Conservation (phyloP, 2,888 invertebrate genomes). For the Entomobrya proxima region DNA sequence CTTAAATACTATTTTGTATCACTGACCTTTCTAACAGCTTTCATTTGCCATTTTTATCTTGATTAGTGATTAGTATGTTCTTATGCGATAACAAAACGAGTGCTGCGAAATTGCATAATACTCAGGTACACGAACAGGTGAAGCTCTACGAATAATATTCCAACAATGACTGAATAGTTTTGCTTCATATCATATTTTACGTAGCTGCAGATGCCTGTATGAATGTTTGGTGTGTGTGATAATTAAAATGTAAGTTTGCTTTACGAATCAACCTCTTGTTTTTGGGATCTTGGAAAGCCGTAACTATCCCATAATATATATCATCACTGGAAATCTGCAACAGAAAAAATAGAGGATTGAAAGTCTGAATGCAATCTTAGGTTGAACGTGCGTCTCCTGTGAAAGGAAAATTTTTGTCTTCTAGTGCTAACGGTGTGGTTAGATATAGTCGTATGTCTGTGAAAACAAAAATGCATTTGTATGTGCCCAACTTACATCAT, state of each 20-base stretch:
- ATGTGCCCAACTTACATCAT: neutral
- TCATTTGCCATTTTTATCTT: no score
- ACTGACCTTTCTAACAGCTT: no score
- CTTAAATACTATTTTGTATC: no score
- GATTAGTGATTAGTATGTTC: no score
- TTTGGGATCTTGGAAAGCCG: constrained; percentile 2
- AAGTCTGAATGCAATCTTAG: neutral
- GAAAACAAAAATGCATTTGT: neutral
- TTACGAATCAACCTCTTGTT: no score
- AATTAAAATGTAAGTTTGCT: no score
- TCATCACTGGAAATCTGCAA: constrained; percentile 3
- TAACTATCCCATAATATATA: neutral
- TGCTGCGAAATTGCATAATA: no score
- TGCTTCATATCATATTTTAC: no score
- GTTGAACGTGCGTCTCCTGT: neutral
- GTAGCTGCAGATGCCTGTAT: no score
- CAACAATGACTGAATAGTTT: no score
- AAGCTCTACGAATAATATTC: neutral
- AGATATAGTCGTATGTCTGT: neutral
- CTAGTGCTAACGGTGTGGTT: neutral
- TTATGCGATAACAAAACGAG: no score
- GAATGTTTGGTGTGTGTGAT: no score
- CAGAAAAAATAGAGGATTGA: neutral
- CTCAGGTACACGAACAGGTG: neutral
- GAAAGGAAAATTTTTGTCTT: neutral